phyloP scores from a whole-genome alignment of 2,113 vertebrate genomes.

The Tenebrosternarchus preto region DNA sequence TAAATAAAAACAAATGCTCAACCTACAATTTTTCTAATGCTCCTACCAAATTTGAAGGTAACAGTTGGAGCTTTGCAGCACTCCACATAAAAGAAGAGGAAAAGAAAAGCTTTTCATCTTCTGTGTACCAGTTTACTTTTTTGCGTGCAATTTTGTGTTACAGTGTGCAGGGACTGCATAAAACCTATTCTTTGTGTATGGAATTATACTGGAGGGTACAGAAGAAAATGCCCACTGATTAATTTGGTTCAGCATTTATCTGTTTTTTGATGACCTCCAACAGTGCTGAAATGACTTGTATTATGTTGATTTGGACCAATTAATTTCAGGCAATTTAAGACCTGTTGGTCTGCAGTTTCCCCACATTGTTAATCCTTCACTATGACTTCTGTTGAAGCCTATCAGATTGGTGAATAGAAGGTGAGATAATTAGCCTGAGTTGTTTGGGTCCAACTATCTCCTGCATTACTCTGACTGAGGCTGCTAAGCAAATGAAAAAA shows the following conservation, averaged over 20 bases:
- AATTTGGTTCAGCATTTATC: slow-evolving; percentile 40
- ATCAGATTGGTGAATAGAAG: slow-evolving; percentile 29
- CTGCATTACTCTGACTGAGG: background rate
- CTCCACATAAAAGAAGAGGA: background rate
- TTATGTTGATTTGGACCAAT: slow-evolving; percentile 42
- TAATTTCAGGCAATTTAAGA: slow-evolving; percentile 36
- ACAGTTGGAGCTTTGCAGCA: slow-evolving; percentile 34
- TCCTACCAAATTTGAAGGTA: background rate
- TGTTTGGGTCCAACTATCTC: slow-evolving; percentile 13
- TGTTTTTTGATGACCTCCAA: slow-evolving; percentile 8
- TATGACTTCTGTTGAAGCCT: slow-evolving; percentile 31
- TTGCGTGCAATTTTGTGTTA: background rate
- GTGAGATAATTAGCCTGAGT: slow-evolving; percentile 30
- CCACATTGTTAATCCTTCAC: slow-evolving; percentile 17
- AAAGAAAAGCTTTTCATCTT: background rate
- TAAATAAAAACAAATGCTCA: slow-evolving; percentile 46
- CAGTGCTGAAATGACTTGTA: slow-evolving; percentile 23
- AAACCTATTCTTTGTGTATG: slow-evolving; percentile 5
- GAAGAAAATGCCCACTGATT: slow-evolving; percentile 24
- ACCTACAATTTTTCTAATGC: slow-evolving; percentile 48
- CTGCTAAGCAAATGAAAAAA: background rate
- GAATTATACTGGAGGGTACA: background rate
- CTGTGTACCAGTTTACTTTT: background rate
- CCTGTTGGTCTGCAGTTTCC: slow-evolving; percentile 20
- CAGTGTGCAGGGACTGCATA: background rate